Evolutionary conservation across 2,888 invertebrate species (phyloP).

Genomic region (Epistrophe grossulariae): DNA sequence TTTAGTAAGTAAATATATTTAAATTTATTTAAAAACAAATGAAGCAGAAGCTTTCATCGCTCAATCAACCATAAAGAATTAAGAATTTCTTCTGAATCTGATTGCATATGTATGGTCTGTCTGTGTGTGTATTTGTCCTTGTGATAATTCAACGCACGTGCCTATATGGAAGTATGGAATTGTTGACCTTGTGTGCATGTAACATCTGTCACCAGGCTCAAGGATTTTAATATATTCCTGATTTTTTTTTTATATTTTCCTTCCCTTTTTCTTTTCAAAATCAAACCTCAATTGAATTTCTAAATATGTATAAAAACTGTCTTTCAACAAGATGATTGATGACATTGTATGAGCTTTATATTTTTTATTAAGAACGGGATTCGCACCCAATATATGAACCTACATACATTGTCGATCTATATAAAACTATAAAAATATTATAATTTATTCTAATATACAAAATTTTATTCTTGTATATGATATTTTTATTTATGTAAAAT

Average conservation of each 20-base stretch:
- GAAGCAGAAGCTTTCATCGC: too few species aligned
- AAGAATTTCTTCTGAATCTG: neutral
- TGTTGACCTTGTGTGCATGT: slow-evolving; percentile 15
- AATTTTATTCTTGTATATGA: neutral
- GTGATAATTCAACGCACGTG: slow-evolving; percentile 23
- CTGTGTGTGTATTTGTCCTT: neutral
- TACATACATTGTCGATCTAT: neutral
- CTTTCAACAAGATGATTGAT: slow-evolving; percentile 17
- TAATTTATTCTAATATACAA: slow-evolving; percentile 1
- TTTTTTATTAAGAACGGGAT: neutral
- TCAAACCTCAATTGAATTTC: slow-evolving; percentile 27
- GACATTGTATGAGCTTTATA: slow-evolving; percentile 11
- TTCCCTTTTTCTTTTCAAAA: slow-evolving; percentile 9
- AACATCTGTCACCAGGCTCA: slow-evolving; percentile 10
- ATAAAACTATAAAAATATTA: neutral
- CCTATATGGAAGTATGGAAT: neutral
- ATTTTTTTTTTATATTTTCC: neutral
- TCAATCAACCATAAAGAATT: neutral
- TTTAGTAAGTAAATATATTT: too few species aligned
- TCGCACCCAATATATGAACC: neutral
- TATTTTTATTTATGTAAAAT: neutral
- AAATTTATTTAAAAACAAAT: too few species aligned
- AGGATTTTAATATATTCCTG: slow-evolving; percentile 20
- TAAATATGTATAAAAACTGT: slow-evolving; percentile 23
- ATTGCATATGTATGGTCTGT: neutral